A percentile compares a stretch with the other conserved stretches of the same genome.
These are phyloP conservation scores for Chloropsis cyanopogon DNA, from an alignment of 2,113 vertebrate species.

Conservation along the genomic window DNA sequence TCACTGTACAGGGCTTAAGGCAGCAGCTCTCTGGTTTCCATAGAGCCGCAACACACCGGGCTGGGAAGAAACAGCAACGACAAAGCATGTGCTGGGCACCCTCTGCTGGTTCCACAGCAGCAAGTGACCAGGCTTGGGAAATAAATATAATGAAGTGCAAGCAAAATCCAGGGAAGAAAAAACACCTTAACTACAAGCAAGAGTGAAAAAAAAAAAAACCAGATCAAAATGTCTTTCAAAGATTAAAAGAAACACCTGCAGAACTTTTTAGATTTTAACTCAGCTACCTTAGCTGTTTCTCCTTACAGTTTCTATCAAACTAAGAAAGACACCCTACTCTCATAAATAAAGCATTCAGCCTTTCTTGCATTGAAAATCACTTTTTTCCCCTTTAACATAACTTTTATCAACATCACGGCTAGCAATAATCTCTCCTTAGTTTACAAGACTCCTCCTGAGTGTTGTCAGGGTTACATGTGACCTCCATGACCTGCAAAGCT, in stretches of 20 bases:
- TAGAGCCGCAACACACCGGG: accelerated
- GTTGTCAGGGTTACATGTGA: background rate
- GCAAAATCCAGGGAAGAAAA: background rate
- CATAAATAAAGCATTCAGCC: background rate
- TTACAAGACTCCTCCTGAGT: background rate
- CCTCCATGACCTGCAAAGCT: background rate
- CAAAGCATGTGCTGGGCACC: background rate
- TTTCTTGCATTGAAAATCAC: background rate
- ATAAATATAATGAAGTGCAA: background rate
- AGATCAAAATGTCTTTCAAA: background rate
- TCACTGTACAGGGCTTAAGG: background rate
- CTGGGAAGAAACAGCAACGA: background rate
- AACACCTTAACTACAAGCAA: background rate
- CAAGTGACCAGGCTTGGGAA: background rate
- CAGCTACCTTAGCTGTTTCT: background rate
- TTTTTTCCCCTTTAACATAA: background rate
- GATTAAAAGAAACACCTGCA: background rate
- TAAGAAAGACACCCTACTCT: background rate
- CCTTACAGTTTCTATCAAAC: background rate
- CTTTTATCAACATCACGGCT: background rate
- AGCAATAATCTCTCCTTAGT: background rate
- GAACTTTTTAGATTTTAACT: background rate
- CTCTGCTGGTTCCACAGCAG: constrained; percentile 40
- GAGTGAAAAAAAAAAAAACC: background rate
- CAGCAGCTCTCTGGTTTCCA: background rate